These are phyloP conservation scores for Arnoldichthys spilopterus DNA, from an alignment of 2,797 vertebrate species.

Conservation along the genomic window DNA sequence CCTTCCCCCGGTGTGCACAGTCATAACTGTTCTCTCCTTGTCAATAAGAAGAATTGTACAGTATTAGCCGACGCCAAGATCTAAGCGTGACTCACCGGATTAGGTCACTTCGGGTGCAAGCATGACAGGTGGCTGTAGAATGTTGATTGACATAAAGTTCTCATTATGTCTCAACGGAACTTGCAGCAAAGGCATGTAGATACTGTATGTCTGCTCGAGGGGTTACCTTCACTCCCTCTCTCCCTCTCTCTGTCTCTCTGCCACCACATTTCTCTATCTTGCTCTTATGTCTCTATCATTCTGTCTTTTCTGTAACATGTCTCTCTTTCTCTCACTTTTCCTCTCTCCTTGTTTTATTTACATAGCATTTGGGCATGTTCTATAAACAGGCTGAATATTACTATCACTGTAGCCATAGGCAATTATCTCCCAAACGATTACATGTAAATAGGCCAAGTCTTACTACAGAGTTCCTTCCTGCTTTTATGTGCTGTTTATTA, in stretches of 20 bases:
- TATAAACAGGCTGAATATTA: not conserved
- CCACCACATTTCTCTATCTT: too few relatives aligned
- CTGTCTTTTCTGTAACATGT: not conserved
- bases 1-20: not conserved
- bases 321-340: not conserved
- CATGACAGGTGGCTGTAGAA: not conserved
- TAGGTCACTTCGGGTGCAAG: constrained; percentile 10
- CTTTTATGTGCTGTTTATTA: constrained; percentile 20
- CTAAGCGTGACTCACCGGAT: constrained; percentile 11
- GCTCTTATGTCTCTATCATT: not conserved
- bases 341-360: not conserved
- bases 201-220: not conserved
- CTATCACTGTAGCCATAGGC: not conserved
- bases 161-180: not conserved
- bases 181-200: not conserved
- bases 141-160: constrained; percentile 7
- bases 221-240: too few relatives aligned
- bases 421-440: not conserved
- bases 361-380: not conserved
- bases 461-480: not conserved
- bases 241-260: too few relatives aligned
- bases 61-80: constrained; percentile 12
- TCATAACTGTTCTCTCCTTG: not conserved
- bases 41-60: not conserved
- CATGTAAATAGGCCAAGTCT: not conserved